Conservation (phyloP, 1,140 invertebrate species). For the Cheumatopsyche charites region DNA sequence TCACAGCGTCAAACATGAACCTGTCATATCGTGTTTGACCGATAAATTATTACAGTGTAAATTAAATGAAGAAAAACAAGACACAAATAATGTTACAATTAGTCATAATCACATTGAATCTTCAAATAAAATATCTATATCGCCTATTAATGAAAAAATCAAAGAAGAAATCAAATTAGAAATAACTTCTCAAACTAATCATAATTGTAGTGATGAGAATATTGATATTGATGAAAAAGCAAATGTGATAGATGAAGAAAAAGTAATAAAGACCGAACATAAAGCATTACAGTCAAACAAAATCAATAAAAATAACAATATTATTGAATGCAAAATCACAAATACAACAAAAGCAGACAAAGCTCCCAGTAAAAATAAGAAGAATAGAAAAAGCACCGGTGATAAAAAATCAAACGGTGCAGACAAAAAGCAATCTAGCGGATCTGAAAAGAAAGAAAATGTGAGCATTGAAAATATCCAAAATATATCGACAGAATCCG, state of each 20-base stretch:
- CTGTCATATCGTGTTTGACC: conserved; percentile 27
- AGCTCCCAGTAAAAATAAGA: conserved; percentile 23
- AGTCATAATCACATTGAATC: background rate
- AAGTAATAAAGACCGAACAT: background rate
- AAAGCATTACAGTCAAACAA: background rate
- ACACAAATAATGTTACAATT: conserved; percentile 5
- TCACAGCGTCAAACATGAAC: conserved; percentile 24
- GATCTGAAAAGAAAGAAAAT: conserved; percentile 11
- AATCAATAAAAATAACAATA: conserved; percentile 5
- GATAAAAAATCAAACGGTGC: conserved; percentile 21
- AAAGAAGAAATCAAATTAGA: conserved; percentile 38
- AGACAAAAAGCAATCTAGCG: conserved; percentile 1
- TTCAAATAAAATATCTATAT: conserved; percentile 27
- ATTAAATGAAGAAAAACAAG: conserved; percentile 35
- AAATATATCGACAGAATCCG: background rate
- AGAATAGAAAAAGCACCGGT: conserved; percentile 18
- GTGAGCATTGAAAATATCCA: conserved; percentile 1
- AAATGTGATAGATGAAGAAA: background rate
- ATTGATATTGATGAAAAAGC: background rate
- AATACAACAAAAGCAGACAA: conserved; percentile 29
- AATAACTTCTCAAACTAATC: background rate
- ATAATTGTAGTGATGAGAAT: conserved; percentile 1
- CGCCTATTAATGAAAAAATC: conserved; percentile 36
- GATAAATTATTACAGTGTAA: conserved; percentile 37
- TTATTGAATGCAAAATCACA: background rate